A percentile compares a stretch with the other conserved stretches of the same genome.
Evolutionary conservation across 1,140 invertebrate species (phyloP).

Genomic region (Maniola jurtina): DNA sequence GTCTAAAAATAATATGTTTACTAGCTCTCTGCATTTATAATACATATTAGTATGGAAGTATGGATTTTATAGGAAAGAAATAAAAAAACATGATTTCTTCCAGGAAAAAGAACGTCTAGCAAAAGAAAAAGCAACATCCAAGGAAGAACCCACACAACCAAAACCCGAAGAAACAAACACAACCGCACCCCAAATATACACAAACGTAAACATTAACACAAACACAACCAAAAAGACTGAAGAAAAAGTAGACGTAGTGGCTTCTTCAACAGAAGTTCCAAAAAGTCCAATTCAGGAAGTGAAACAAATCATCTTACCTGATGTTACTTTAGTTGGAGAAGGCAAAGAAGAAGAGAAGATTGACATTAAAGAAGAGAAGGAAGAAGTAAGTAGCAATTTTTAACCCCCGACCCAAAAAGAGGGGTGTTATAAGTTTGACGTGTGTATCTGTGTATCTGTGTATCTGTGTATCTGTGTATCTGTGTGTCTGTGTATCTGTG

Average conservation of each 20-base stretch:
- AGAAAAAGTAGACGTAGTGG: conserved; percentile 37
- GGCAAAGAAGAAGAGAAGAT: conserved; percentile 23
- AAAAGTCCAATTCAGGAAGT: conserved; percentile 28
- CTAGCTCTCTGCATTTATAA: too few relatives aligned
- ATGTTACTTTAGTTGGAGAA: conserved; percentile 61
- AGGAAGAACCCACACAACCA: conserved; percentile 23
- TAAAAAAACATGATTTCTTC: conserved; percentile 6
- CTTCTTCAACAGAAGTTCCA: conserved; percentile 2
- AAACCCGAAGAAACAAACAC: conserved; percentile 38
- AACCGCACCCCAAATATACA: neutral
- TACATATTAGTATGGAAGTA: too few relatives aligned
- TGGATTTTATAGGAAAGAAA: neutral
- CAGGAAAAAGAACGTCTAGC: conserved; percentile 58
- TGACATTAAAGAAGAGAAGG: conserved; percentile 14
- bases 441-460: too few relatives aligned
- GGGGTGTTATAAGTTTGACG: too few relatives aligned
- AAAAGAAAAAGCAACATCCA: conserved; percentile 36
- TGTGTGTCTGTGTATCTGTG: too few relatives aligned
- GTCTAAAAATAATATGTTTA: too few relatives aligned
- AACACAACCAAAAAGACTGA: conserved; percentile 23
- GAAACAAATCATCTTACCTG: conserved; percentile 51
- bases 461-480: too few relatives aligned
- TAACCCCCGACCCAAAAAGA: too few relatives aligned
- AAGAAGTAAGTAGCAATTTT: too few relatives aligned
- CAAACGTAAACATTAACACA: neutral